A percentile compares a stretch with the other conserved stretches of the same genome.
Evolutionary conservation across 2,797 vertebrate genomes (phyloP).

Genomic region (Salmo trutta): DNA sequence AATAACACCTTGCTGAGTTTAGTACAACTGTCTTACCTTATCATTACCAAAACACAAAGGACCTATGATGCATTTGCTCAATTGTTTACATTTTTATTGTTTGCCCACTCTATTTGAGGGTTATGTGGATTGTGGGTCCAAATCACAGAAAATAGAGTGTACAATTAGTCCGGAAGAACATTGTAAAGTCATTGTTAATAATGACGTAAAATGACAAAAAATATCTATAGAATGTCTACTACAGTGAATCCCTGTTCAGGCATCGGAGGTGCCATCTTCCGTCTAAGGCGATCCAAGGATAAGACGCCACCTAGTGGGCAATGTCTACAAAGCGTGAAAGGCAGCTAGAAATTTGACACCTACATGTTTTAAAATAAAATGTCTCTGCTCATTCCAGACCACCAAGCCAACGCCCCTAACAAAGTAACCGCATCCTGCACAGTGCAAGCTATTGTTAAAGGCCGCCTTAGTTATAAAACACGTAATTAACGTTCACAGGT

Average conservation of each 20-base stretch:
- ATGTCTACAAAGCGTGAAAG: not conserved
- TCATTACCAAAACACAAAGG: not conserved
- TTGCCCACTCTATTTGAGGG: too few relatives aligned
- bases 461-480: not conserved
- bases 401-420: not conserved
- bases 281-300: not conserved
- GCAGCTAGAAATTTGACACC: not conserved
- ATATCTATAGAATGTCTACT: not conserved
- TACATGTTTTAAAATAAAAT: not conserved
- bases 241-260: not conserved
- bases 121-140: too few relatives aligned
- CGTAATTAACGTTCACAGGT: not conserved
- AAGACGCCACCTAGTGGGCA: not conserved
- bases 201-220: too few relatives aligned
- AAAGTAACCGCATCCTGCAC: not conserved
- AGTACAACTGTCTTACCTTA: not conserved
- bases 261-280: not conserved
- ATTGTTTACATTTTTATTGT: too few relatives aligned
- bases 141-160: too few relatives aligned
- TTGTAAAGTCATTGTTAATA: too few relatives aligned
- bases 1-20: not conserved
- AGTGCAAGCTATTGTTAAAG: not conserved
- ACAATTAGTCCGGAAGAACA: too few relatives aligned
- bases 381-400: not conserved
- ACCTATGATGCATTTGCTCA: not conserved